These are phyloP conservation scores for Rallus limicola DNA, from an alignment of 2,113 vertebrate genomes.

Conservation along the genomic window DNA sequence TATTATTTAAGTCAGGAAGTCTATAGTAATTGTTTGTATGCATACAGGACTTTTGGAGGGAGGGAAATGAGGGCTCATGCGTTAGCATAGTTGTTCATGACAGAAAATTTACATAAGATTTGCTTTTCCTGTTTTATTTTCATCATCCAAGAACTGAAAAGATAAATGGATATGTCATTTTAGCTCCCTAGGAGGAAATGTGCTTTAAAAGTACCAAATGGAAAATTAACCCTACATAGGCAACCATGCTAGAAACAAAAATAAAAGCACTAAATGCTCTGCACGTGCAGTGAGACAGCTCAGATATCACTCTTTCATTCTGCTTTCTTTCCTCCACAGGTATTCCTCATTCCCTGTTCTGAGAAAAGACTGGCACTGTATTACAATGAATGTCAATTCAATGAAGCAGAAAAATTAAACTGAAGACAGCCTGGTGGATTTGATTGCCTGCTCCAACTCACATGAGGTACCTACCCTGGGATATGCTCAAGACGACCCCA, in stretches of 20 bases:
- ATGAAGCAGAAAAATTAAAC: neutral
- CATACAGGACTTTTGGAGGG: neutral
- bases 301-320: neutral
- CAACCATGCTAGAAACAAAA: neutral
- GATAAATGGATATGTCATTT: neutral
- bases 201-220: neutral
- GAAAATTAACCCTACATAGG: neutral
- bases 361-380: neutral
- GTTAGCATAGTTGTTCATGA: neutral
- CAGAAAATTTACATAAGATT: neutral
- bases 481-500: neutral
- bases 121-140: neutral
- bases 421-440: neutral
- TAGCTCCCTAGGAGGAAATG: neutral
- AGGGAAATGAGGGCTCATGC: neutral
- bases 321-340: neutral
- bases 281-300: neutral
- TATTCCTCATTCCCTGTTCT: neutral
- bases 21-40: neutral
- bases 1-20: neutral
- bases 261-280: neutral
- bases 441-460: neutral
- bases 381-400: neutral
- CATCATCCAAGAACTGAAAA: neutral
- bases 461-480: rapidly evolving